Evolutionary conservation across 2,888 invertebrate genomes (phyloP).

Genomic region (Dendrolimus houi): DNA sequence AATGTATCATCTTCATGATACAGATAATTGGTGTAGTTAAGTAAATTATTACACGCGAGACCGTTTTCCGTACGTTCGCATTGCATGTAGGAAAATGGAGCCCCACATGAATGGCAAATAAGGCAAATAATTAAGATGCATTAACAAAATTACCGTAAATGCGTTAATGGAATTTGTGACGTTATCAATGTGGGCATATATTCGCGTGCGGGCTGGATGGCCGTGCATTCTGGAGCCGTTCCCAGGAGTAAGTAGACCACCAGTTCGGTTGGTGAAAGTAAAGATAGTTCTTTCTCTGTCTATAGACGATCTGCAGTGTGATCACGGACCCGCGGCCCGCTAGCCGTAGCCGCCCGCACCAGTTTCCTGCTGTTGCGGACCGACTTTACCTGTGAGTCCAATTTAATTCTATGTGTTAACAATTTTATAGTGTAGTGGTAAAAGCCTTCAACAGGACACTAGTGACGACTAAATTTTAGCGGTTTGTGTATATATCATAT

Average conservation of each 20-base stretch:
- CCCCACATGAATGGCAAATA: constrained; percentile 48
- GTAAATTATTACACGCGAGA: constrained; percentile 6
- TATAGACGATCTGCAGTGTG: constrained; percentile 10
- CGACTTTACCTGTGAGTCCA: constrained; percentile 2
- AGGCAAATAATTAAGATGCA: constrained; percentile 46
- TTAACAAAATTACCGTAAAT: constrained; percentile 40
- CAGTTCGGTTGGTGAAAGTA: constrained; percentile 52
- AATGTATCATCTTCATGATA: not conserved
- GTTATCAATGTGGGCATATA: constrained; percentile 44
- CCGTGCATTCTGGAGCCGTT: constrained; percentile 31
- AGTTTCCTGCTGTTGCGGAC: not conserved
- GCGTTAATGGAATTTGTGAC: constrained; percentile 54
- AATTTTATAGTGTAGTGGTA: not conserved
- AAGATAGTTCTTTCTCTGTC: constrained; percentile 42
- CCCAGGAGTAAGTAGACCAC: constrained; percentile 56
- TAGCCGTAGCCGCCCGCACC: constrained; percentile 9
- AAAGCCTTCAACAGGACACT: not conserved
- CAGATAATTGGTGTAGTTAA: not conserved
- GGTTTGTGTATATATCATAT: not conserved
- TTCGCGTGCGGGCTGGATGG: constrained; percentile 35
- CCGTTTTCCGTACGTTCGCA: constrained; percentile 11
- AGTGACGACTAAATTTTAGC: not conserved
- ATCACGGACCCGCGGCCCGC: constrained; percentile 13
- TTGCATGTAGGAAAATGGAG: constrained; percentile 34
- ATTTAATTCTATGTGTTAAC: not conserved